phyloP scores from a whole-genome alignment of 2,113 vertebrate species.

The Hippolais icterina region DNA sequence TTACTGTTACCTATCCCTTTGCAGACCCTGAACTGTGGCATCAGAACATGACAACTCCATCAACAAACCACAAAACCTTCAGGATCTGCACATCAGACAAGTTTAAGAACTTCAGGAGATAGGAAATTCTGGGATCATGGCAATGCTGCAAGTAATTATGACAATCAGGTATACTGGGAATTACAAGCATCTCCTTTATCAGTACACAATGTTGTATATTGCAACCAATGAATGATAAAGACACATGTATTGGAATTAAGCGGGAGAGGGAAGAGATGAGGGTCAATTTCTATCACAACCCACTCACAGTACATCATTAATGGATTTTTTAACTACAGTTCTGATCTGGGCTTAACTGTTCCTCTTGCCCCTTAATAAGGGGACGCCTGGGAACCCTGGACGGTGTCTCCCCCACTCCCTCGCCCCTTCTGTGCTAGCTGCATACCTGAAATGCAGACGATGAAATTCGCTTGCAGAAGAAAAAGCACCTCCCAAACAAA shows the following conservation, averaged over 20 bases:
- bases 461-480: conserved; percentile 95
- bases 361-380: background rate
- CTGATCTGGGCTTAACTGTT: background rate
- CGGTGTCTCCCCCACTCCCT: background rate
- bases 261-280: background rate
- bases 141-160: background rate
- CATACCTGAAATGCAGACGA: conserved; percentile 96
- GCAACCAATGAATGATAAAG: background rate
- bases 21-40: background rate
- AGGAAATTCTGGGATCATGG: background rate
- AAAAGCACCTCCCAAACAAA: conserved; percentile 97
- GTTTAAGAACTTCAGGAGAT: conserved; percentile 71
- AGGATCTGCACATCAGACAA: background rate
- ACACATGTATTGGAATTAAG: background rate
- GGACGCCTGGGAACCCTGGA: background rate
- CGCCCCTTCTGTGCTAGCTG: background rate
- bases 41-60: background rate
- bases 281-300: background rate
- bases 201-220: background rate
- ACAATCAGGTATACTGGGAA: background rate
- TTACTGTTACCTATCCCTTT: background rate
- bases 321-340: background rate
- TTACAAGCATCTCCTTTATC: background rate
- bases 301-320: background rate
- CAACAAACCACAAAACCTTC: background rate